Evolutionary conservation across 2,113 vertebrate species (phyloP).

Genomic region (Carollia perspicillata): DNA sequence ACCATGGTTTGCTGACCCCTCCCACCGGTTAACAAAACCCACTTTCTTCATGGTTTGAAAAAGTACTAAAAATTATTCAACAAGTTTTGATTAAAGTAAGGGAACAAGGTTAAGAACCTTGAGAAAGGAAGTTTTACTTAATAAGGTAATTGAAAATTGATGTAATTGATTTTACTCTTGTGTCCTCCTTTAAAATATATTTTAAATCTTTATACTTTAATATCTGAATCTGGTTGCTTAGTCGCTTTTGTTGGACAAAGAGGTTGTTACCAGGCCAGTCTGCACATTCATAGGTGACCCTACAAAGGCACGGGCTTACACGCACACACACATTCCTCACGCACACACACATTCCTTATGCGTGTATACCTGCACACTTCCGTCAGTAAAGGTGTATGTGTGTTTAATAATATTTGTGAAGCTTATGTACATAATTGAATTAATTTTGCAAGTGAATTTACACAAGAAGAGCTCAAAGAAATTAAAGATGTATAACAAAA

Average conservation of each 20-base stretch:
- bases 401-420: not conserved
- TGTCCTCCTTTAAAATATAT: not conserved
- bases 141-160: not conserved
- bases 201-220: not conserved
- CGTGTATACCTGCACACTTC: not conserved
- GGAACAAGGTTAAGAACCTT: not conserved
- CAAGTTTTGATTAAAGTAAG: not conserved
- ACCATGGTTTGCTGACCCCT: not conserved
- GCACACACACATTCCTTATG: not conserved
- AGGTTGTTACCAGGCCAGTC: not conserved
- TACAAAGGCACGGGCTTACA: not conserved
- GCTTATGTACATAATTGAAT: not conserved
- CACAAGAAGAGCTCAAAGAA: not conserved
- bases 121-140: not conserved
- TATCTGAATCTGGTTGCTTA: not conserved
- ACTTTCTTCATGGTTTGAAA: not conserved
- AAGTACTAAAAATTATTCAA: not conserved
- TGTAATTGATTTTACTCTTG: not conserved
- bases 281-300: not conserved
- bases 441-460: not conserved
- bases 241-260: not conserved
- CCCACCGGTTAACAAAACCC: not conserved
- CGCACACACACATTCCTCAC: not conserved
- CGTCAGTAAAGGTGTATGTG: not conserved
- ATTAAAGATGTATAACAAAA: conserved; percentile 3